Evolutionary conservation across 2,888 invertebrate species (phyloP).

Genomic region (Stramonita haemastoma): DNA sequence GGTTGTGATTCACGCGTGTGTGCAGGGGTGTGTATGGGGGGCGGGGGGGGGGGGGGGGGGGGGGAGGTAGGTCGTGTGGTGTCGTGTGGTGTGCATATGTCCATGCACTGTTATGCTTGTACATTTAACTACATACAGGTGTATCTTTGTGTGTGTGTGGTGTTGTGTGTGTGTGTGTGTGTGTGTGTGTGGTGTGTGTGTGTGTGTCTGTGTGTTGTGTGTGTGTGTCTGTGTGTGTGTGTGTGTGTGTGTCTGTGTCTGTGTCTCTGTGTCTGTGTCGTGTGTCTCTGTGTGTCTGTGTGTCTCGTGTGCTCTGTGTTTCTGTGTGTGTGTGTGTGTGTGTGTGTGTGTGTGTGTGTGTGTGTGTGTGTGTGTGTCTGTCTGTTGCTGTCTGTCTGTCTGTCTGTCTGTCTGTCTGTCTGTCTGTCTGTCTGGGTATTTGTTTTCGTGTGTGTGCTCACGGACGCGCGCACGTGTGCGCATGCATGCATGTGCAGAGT

Average conservation of each 20-base stretch:
- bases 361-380: slow-evolving; percentile 25
- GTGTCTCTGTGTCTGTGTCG: not conserved
- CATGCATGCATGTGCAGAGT: slow-evolving; percentile 6
- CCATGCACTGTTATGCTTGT: too few species aligned
- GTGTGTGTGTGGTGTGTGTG: not conserved
- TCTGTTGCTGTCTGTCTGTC: not conserved
- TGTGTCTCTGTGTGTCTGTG: slow-evolving; percentile 3
- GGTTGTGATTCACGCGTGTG: too few species aligned
- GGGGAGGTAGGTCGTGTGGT: too few species aligned
- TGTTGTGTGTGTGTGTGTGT: not conserved
- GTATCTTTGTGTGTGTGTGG: not conserved
- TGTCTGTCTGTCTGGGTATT: not conserved
- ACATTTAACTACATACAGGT: not conserved
- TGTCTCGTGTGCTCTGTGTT: not conserved
- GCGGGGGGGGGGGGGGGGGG: too few species aligned
- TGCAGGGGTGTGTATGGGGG: too few species aligned
- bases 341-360: slow-evolving; percentile 32
- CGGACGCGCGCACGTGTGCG: not conserved
- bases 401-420: slow-evolving; percentile 19
- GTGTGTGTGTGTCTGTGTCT: not conserved
- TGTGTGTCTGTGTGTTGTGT: too few species aligned
- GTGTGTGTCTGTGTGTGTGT: not conserved
- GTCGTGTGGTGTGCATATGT: not conserved
- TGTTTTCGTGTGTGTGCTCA: not conserved
- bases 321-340: not conserved